Base-by-base conservation (phyloP, 2,888 invertebrate genomes). In the Dryococelus australis region DNA sequence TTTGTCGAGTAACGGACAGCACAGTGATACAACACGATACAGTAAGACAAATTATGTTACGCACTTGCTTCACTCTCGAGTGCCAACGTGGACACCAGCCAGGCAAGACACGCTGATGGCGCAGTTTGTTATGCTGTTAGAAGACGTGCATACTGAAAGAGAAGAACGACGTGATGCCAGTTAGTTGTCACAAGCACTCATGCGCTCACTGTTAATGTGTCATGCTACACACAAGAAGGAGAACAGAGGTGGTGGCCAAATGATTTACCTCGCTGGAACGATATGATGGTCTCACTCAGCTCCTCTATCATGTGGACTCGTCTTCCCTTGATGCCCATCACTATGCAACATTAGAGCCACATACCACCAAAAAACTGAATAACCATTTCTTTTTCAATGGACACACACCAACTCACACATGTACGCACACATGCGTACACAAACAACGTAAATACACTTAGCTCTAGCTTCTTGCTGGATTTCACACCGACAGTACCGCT, bases 251-350 rank as follows among this genome's bases (percentile, higher is more conserved):
- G 78, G 20, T 53, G 43, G 78, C 35, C 83, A 35, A 79, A n/a
- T 78, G 86, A 93, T 95, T 95, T 97, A 98, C 98, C 98, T 98
- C 98, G 96, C 96, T 99, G 98, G 95, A 99, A 99, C 93, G 98
- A 98, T 94, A 99, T 98, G 93, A 99, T 98, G 93, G 98, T 98
- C 94, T 98, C 98, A 94, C 98, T 98, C 94, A 99, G 96, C 94
- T 98, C 98, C 95, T 99, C 99, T 93, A 99, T 99, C 96, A 98
- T 98, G 95, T 98, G 98, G 93, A 99, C 98, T 93, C 99, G 95
- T 92, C 98, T 96, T 93, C 99, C 99, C 95, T 98, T 98, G 96
- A 98, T 98, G 95, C 98, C 98, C 98, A 98, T 98, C 95, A 98
- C 98, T 98, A 95, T 91, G 95, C 92, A 91, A 43, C 84, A 85